Evolutionary conservation across 2,113 vertebrate species (phyloP).

Genomic region (Puffinus mauretanicus): DNA sequence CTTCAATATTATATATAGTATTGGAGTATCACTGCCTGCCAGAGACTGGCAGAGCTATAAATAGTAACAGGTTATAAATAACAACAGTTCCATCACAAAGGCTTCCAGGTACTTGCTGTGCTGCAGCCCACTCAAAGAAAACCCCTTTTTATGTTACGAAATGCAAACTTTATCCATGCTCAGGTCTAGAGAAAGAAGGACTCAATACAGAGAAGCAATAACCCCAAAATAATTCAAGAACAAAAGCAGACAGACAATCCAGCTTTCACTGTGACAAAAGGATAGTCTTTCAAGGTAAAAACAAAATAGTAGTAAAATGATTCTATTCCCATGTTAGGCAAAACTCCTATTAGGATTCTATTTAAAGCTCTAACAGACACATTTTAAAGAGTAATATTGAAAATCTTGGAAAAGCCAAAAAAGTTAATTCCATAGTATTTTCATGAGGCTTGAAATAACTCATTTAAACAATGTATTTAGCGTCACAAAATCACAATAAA

Average conservation of each 20-base stretch:
- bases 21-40: neutral
- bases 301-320: neutral
- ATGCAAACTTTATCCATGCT: neutral
- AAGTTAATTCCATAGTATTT: neutral
- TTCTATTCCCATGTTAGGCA: neutral
- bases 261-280: neutral
- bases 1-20: neutral
- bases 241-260: neutral
- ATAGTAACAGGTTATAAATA: constrained; percentile 14
- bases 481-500: neutral
- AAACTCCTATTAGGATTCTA: neutral
- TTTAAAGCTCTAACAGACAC: neutral
- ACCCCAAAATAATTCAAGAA: neutral
- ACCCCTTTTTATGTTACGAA: neutral
- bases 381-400: neutral
- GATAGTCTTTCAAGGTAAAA: neutral
- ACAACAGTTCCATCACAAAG: neutral
- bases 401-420: neutral
- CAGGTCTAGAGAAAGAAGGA: neutral
- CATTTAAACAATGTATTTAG: neutral
- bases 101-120: neutral
- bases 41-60: neutral
- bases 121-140: neutral
- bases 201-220: neutral
- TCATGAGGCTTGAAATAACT: neutral